phyloP scores from a whole-genome alignment of 2,113 vertebrate genomes.

The Acanthochromis polyacanthus region DNA sequence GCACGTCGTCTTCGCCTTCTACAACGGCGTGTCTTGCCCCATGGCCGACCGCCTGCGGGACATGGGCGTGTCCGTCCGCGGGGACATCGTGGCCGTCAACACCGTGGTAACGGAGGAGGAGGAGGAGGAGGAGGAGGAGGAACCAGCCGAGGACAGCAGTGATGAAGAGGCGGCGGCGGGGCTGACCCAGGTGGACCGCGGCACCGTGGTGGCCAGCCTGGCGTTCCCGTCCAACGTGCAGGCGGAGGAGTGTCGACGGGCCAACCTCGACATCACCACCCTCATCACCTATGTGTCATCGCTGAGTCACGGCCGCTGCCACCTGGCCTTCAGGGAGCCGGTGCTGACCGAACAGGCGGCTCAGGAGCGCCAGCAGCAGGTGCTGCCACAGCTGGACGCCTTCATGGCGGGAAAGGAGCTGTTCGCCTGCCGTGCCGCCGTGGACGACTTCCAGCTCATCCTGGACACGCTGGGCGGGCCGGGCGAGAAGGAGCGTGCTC shows the following conservation, averaged over 20 bases:
- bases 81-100: slow-evolving; percentile 93
- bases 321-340: slow-evolving; percentile 92
- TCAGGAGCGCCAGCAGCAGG: slow-evolving; percentile 90
- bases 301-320: slow-evolving; percentile 92
- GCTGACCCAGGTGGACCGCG: slow-evolving; percentile 88
- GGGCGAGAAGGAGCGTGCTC: slow-evolving; percentile 90
- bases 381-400: slow-evolving; percentile 89
- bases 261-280: slow-evolving; percentile 97
- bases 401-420: slow-evolving; percentile 96
- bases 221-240: slow-evolving; percentile 91
- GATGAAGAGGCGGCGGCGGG: slow-evolving; percentile 65
- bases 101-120: slow-evolving; percentile 64
- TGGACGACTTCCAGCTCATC: slow-evolving; percentile 94
- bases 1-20: slow-evolving; percentile 95
- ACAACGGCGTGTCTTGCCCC: slow-evolving; percentile 93
- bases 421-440: slow-evolving; percentile 92
- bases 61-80: slow-evolving; percentile 93
- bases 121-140: slow-evolving; percentile 40
- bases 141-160: neutral
- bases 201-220: slow-evolving; percentile 89
- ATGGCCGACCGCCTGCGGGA: slow-evolving; percentile 90
- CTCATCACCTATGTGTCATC: slow-evolving; percentile 95
- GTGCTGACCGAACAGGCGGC: slow-evolving; percentile 95
- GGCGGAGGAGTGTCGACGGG: slow-evolving; percentile 88
- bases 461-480: slow-evolving; percentile 92